Base-by-base conservation (phyloP, 2,113 vertebrate genomes). In the Mesitornis unicolor region DNA sequence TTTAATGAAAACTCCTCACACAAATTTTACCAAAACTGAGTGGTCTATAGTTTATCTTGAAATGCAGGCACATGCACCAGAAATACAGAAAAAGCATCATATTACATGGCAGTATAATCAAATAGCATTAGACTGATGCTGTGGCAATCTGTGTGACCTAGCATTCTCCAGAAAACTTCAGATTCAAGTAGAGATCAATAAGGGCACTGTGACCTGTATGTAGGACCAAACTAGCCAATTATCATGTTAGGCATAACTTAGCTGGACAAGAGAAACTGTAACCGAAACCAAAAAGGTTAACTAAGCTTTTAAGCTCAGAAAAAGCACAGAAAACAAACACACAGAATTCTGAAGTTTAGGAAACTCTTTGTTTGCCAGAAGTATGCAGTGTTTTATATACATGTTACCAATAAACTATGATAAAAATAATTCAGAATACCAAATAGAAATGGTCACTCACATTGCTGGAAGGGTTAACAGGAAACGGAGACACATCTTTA, bases 401-500 rank as follows among this genome's bases (percentile, higher is more conserved):
- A 38, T 0, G 0, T 56, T 67, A 78, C 6, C 36, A 76, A 35
- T 22, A 77, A 91, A 53, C 54, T 24, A 48, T 2, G 3, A 48
- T 6, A 35, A 87, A 68, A 87, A 43, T 10, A 65, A 54, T 25
- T 24, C n/a, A 76, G 43, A 81, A 31, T 9, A 38, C 11, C 36
- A 75, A 80, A 65, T 3, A 79, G 36, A 90, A 80, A 89, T 8
- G 33, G 38, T 64, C 76, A 98, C 98, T 96, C 97, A 99, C 99
- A 90, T 92, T 99, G 98, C 98, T 98, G 75, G 98, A 97, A 31
- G 98, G 98, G 95, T 99, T 99, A 95, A 98, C 95, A 5, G 98
- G 92, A 95, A 99, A 99, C 0, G 99, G 99, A 8, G 98, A 98
- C 8, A 99, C 98, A 35, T 99, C 99, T 93, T 98, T 99, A 95